phyloP scores from a whole-genome alignment of 2,888 invertebrate genomes.

The Adineta ricciae region DNA sequence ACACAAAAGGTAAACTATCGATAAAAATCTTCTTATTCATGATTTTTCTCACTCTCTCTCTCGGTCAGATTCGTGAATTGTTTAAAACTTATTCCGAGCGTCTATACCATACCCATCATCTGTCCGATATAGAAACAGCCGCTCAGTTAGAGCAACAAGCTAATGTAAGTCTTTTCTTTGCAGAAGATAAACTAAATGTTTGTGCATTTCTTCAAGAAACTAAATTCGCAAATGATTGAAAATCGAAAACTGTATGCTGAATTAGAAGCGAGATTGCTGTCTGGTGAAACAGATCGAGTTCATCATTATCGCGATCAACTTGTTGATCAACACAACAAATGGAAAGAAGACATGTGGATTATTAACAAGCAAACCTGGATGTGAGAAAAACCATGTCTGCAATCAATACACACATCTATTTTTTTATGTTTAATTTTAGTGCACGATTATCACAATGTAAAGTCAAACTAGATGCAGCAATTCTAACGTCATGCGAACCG shows the following conservation, averaged over 20 bases:
- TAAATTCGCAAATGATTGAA: slow-evolving; percentile 39
- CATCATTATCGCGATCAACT: slow-evolving; percentile 41
- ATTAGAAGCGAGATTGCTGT: slow-evolving; percentile 43
- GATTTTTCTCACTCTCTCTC: too few species aligned
- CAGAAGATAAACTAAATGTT: neutral
- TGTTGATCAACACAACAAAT: slow-evolving; percentile 37
- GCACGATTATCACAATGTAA: neutral
- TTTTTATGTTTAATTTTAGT: neutral
- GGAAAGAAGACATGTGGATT: neutral
- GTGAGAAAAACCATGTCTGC: neutral
- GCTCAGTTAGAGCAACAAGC: slow-evolving; percentile 45
- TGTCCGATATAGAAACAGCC: slow-evolving; percentile 44
- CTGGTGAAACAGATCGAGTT: slow-evolving; percentile 47
- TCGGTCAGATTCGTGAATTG: slow-evolving; percentile 42
- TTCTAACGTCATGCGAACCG: neutral
- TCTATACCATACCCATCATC: slow-evolving; percentile 43
- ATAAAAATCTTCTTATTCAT: too few species aligned
- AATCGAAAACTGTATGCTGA: slow-evolving; percentile 46
- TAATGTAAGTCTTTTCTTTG: slow-evolving; percentile 41
- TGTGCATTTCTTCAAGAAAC: neutral
- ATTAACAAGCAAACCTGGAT: neutral
- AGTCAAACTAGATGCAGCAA: neutral
- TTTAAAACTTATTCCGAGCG: slow-evolving; percentile 41
- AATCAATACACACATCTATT: too few species aligned
- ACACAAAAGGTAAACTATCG: neutral